Percentiles rank a stretch among this genome's conserved stretches.
Conservation (phyloP, 2,888 invertebrate species). For the Cantharis rufa region DNA sequence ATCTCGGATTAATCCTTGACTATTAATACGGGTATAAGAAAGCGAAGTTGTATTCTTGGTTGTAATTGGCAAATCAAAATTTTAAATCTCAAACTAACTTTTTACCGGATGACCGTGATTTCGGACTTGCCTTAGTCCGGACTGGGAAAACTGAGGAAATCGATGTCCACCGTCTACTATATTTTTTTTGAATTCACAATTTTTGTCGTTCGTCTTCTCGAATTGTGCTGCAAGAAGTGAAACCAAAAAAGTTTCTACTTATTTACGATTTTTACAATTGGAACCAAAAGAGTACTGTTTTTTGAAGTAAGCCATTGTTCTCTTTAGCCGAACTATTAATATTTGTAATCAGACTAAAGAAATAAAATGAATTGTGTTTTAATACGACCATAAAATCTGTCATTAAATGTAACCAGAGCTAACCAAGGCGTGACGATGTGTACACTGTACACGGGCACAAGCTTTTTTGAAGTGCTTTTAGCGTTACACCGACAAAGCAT, state of each 20-base stretch:
- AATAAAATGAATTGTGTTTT: neutral
- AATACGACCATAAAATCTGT: neutral
- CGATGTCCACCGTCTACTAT: too few species aligned
- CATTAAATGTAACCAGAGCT: neutral
- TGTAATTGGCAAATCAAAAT: too few species aligned
- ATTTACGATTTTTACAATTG: neutral
- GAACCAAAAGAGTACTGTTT: neutral
- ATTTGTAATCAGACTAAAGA: neutral
- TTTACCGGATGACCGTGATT: too few species aligned
- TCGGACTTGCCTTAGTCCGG: too few species aligned
- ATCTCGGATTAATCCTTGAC: too few species aligned
- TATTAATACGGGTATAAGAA: too few species aligned
- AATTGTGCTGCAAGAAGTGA: too few species aligned
- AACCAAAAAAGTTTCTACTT: neutral
- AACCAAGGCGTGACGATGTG: neutral
- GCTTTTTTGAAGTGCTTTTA: neutral
- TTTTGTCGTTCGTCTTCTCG: too few species aligned
- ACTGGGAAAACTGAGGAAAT: too few species aligned
- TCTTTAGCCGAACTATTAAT: neutral
- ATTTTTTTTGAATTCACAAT: too few species aligned
- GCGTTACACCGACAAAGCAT: neutral
- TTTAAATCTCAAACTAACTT: too few species aligned
- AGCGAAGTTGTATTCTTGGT: too few species aligned
- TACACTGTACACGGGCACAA: neutral
- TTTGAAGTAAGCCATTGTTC: neutral